These are phyloP conservation scores for Marasmarcha lunaedactyla DNA, from an alignment of 2,888 invertebrate species.

Conservation along the genomic window DNA sequence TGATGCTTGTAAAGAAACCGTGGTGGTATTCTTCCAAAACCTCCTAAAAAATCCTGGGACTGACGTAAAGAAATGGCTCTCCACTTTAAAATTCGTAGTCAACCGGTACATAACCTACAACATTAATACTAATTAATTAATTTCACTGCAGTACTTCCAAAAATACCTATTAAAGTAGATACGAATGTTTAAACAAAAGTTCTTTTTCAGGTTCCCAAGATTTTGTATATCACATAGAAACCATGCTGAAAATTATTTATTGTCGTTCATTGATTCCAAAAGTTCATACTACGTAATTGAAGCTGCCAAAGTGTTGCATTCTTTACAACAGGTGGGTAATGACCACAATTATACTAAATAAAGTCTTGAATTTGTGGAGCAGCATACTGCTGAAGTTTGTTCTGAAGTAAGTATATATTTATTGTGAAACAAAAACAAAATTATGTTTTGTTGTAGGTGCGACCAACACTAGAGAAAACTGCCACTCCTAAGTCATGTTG, in stretches of 20 bases:
- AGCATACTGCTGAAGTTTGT: too few relatives aligned
- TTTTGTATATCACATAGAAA: slow-evolving; percentile 44
- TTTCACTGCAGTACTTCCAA: too few relatives aligned
- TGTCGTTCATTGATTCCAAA: slow-evolving; percentile 31
- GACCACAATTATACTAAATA: too few relatives aligned
- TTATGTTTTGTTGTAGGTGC: slow-evolving; percentile 41
- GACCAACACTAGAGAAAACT: slow-evolving; percentile 43
- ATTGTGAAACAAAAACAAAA: too few relatives aligned
- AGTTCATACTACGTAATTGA: slow-evolving; percentile 40
- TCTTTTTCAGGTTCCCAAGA: slow-evolving; percentile 40
- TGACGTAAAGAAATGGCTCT: slow-evolving; percentile 35
- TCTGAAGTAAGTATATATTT: too few relatives aligned
- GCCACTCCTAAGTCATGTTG: slow-evolving; percentile 47
- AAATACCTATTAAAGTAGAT: background rate
- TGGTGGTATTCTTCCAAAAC: slow-evolving; percentile 39
- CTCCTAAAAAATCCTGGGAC: slow-evolving; percentile 30
- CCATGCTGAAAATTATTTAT: slow-evolving; percentile 36
- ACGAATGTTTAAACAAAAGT: background rate
- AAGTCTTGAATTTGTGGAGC: too few relatives aligned
- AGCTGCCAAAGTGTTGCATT: slow-evolving; percentile 53
- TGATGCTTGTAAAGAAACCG: slow-evolving; percentile 44
- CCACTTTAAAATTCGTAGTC: slow-evolving; percentile 33
- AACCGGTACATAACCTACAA: slow-evolving; percentile 48
- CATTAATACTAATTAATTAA: background rate
- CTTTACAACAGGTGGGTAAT: slow-evolving; percentile 43